Evolutionary conservation across 2,797 vertebrate species (phyloP), one percentile per base, ranked within the genome.

Genomic region (Denticeps clupeoides): DNA sequence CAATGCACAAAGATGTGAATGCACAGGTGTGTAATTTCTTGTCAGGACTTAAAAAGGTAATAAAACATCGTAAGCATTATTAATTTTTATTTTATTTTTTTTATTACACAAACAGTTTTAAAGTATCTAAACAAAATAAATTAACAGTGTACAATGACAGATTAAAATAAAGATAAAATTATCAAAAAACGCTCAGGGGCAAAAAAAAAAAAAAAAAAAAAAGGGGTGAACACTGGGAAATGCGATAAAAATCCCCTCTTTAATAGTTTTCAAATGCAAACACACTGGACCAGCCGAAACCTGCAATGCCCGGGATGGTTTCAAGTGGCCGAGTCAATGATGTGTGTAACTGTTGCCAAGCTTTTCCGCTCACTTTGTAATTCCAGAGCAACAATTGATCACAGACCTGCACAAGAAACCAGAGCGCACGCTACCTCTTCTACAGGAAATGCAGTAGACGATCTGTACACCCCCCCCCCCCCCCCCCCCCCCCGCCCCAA

Each of bases 211-310:
- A 23, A 40, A 11, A 22, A 54, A 1, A 33, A 21, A 5, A 41
- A 40, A 7, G 41, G 8, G 41, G 41, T 63, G 53, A 51, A 44
- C 64, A 70, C 55, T 69, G 70, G 68, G 77, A 69, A 70, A 61
- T 60, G 71, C 57, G 80, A 82, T 82, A 82, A 75, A 35, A 56
- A 79, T 80, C 77, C 65, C 55, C 37, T 47, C 58, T 63, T 35
- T 82, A 82, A 82, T 81, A 55, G 74, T 71, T 80, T 59, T 56
- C 63, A 46, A 57, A 62, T 64, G 64, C 51, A 56, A 57, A 53
- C 24, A 33, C 13, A 9, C 15, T 28, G 26, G 44, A 51, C 41
- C 49, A 71, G 72, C 72, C 76, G 70, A 73, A 71, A 72, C 54
- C 60, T 35, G 52, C 57, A 28, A 48, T 53, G 59, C 47, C 45